Conservation (phyloP, 1,140 invertebrate species). For the Drosophila arizonae region DNA sequence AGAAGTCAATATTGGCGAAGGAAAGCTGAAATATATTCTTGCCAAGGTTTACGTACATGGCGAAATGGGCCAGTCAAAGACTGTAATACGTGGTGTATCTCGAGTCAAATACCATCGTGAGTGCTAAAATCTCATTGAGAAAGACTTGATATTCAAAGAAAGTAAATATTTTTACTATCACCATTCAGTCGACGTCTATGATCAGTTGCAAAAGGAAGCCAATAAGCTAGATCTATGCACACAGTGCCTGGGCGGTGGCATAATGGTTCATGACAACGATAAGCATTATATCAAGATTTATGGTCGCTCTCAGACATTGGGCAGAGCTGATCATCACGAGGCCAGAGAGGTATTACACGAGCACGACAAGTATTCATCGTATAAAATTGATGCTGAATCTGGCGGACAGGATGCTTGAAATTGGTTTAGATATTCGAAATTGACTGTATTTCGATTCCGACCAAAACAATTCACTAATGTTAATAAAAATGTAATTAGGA, state of each 20-base stretch:
- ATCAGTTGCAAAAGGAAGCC: slow-evolving; percentile 43
- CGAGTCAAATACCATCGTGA: slow-evolving; percentile 56
- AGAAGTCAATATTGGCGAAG: slow-evolving; percentile 20
- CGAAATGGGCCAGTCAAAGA: slow-evolving; percentile 36
- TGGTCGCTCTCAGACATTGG: slow-evolving; percentile 43
- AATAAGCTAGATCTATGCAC: slow-evolving; percentile 36
- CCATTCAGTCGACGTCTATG: slow-evolving; percentile 50
- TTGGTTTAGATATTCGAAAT: neutral
- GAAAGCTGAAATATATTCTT: slow-evolving; percentile 57
- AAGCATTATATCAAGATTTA: slow-evolving; percentile 59
- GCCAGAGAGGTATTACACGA: slow-evolving; percentile 20
- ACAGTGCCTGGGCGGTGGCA: slow-evolving; percentile 56
- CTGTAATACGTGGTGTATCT: slow-evolving; percentile 39
- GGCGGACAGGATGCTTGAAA: slow-evolving; percentile 16
- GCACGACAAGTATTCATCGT: neutral
- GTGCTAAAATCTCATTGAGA: slow-evolving; percentile 6
- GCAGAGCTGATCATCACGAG: slow-evolving; percentile 53
- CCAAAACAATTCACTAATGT: no score
- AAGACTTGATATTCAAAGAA: no score
- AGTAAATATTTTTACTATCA: no score
- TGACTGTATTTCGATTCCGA: neutral
- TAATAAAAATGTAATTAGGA: no score
- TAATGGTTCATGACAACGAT: slow-evolving; percentile 40
- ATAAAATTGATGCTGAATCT: slow-evolving; percentile 53
- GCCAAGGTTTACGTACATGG: slow-evolving; percentile 61